phyloP scores from a whole-genome alignment of 2,113 vertebrate genomes.

The Lagopus muta region DNA sequence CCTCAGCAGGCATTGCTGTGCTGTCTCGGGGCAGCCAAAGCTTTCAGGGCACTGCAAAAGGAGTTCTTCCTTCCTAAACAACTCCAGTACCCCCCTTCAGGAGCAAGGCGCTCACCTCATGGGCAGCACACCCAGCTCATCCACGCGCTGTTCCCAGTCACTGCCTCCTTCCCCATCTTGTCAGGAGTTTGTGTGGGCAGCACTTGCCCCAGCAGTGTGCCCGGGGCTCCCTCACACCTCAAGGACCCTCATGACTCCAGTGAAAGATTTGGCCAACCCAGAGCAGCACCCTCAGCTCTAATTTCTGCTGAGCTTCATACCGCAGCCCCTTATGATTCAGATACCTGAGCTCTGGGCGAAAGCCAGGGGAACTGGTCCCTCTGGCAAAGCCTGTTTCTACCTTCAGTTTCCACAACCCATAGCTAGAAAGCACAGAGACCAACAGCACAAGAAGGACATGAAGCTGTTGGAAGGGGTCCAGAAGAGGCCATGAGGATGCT shows the following conservation, averaged over 20 bases:
- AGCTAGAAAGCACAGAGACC: background rate
- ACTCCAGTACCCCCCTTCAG: background rate
- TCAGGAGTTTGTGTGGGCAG: background rate
- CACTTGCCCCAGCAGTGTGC: fast-evolving
- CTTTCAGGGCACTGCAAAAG: background rate
- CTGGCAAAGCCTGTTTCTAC: conserved; percentile 58
- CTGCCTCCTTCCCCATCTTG: background rate
- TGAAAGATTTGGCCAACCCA: background rate
- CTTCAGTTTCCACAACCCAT: background rate
- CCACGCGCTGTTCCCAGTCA: background rate
- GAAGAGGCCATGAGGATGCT: background rate
- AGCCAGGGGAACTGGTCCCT: conserved; percentile 37
- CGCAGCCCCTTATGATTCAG: conserved; percentile 6
- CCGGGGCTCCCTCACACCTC: background rate
- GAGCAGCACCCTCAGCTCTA: background rate
- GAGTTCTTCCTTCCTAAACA: background rate
- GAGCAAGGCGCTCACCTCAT: background rate
- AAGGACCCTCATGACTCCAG: background rate
- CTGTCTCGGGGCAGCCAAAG: background rate
- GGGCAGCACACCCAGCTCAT: background rate
- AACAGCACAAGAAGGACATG: background rate
- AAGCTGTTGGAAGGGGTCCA: background rate
- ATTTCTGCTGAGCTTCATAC: conserved; percentile 13
- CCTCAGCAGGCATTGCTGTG: background rate
- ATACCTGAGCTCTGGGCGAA: background rate